Evolutionary conservation across 2,113 vertebrate genomes (phyloP), one percentile per base, ranked within the genome.

Genomic region (Ameiurus melas): DNA sequence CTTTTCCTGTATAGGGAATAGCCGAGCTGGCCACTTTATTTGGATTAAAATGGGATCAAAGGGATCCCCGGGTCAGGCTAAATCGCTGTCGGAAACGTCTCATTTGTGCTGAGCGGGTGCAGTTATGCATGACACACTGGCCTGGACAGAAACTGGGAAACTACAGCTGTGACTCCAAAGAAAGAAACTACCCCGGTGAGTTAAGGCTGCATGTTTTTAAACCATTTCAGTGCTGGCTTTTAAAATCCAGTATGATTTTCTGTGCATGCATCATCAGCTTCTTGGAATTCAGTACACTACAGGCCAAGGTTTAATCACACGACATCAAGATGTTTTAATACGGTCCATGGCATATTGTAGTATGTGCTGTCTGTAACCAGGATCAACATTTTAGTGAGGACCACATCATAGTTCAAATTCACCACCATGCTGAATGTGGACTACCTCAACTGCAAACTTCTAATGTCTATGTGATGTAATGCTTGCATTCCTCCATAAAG

Each of bases 1-100:
- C 62, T 84, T 89, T 91, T 91, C 86, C 88, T 88, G 84, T 89
- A 73, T n/a, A 71, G 88, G 86, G 84, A 89, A 91, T 88, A 84
- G 79, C 60, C 57, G 60, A 53, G 57, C 58, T 75, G 53, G 89
- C 73, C 58, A 88, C 88, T 78, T 73, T 71, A 51, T 86, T 87
- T 84, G 71, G 84, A 91, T 84, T 60, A 84, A 90, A 86, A 86
- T 36, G 64, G 60, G 84, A 89, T 89, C 82, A 87, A 82, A 88
- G 81, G 43, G 87, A 86, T 79, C 43, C n/a, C 58, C 47, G 53
- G 58, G 79, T 81, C 70, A 83, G 66, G 36, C 86, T 60, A 83
- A 87, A 83, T 82, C 79, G 53, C 47, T 83, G 66, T 87, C 80
- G 86, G 86, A 86, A 86, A 73, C 19, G 39, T 86, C 62, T 77